These are phyloP conservation scores for Dermatemys mawii DNA, from an alignment of 2,113 vertebrate genomes.

Conservation along the genomic window DNA sequence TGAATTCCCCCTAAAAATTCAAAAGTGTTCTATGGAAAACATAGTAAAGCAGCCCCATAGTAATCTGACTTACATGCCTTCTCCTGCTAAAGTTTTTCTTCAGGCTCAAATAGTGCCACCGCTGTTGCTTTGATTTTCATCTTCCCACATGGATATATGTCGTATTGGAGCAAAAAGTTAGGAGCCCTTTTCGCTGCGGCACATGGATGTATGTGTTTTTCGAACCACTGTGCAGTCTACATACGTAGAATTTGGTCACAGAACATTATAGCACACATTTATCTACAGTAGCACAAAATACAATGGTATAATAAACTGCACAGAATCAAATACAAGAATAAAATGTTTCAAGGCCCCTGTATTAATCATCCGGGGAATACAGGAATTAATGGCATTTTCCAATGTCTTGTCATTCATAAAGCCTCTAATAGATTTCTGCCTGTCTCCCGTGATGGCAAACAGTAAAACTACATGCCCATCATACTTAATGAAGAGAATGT, in stretches of 20 bases:
- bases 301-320: not conserved
- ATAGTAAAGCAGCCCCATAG: accelerated
- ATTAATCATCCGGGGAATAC: not conserved
- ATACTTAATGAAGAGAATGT: constrained; percentile 65
- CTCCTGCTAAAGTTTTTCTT: not conserved
- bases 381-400: constrained; percentile 41
- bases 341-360: not conserved
- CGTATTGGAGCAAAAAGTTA: not conserved
- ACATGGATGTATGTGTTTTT: accelerated
- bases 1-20: not conserved
- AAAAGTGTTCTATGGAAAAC: not conserved
- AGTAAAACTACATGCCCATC: constrained; percentile 28
- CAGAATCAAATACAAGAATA: not conserved
- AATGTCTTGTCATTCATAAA: constrained; percentile 58
- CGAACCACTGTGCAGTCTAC: not conserved
- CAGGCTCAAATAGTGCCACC: not conserved
- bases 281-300: accelerated
- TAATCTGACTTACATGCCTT: not conserved
- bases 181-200: not conserved
- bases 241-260: not conserved
- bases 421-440: constrained; percentile 2
- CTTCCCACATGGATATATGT: not conserved
- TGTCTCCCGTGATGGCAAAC: not conserved
- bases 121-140: not conserved
- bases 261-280: not conserved